Conservation (phyloP, 2,888 invertebrate species). For the Melieria crassipennis region DNA sequence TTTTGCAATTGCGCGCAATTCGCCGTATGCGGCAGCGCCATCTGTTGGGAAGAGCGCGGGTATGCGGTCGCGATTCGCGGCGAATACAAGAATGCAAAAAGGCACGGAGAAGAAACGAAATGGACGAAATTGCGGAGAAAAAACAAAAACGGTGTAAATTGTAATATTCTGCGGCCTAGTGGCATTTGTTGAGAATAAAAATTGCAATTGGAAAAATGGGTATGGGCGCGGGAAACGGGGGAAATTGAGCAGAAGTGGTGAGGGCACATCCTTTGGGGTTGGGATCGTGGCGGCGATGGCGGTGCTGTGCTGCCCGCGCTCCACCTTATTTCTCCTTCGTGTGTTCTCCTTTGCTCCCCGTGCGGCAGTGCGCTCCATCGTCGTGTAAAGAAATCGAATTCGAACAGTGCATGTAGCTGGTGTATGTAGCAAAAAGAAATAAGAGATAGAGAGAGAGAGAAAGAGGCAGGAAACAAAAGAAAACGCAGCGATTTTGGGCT, state of each 20-base stretch:
- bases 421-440: constrained; percentile 20
- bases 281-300: too few species aligned
- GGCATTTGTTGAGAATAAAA: background rate
- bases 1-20: constrained; percentile 32
- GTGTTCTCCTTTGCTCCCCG: constrained; percentile 11
- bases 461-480: constrained; percentile 22
- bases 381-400: constrained; percentile 16
- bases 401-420: constrained; percentile 21
- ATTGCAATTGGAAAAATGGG: background rate
- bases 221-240: background rate
- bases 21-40: constrained; percentile 30
- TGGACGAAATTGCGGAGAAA: constrained; percentile 34
- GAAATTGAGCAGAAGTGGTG: background rate
- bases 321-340: constrained; percentile 2
- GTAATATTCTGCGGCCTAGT: constrained; percentile 5
- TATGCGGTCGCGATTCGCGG: constrained; percentile 11
- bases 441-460: constrained; percentile 25
- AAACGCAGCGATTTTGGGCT: constrained; percentile 17
- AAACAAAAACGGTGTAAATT: constrained; percentile 37
- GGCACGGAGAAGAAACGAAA: constrained; percentile 6
- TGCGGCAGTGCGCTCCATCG: background rate
- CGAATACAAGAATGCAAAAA: constrained; percentile 18
- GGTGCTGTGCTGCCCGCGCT: background rate
- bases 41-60: constrained; percentile 21
- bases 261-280: too few species aligned